Base-by-base conservation (phyloP, 2,797 vertebrate genomes). In the Heterohyrax brucei region DNA sequence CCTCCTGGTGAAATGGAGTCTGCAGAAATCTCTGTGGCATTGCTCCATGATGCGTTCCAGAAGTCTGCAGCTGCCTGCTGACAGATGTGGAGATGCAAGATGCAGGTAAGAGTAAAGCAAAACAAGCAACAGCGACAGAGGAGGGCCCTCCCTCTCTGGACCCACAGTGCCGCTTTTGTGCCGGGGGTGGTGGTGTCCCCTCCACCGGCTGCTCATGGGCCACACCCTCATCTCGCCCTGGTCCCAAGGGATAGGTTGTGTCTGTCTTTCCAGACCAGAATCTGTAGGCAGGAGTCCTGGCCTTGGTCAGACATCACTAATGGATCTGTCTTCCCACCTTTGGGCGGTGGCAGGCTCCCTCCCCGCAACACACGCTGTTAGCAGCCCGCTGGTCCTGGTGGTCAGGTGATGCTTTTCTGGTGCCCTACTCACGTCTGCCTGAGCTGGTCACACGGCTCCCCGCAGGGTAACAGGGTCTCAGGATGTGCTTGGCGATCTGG, bases 311-410 rank as follows among this genome's bases (percentile, higher is more conserved):
- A 39, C n/a, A 53, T 50, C n/a, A 77, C 16, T 28, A 26, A 53
- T 44, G 2, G 2, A 30, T 30, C 0, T 0, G 24, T 21, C 26
- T 14, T 66, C 46, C 72, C 3, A 0, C 24, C 14, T 1, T 5
- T 4, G 30, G 30, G 26, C 14, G 64, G 28, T 5, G 12, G 64
- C 30, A 26, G 53, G 8, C 30, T 33, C 73, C 24, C 26, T 7
- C 7, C 33, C 5, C 14, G 3, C 18, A 8, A 19, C 30, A 12
- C 7, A 21, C 19, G 19, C 64, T 24, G 64, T 50, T 21, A 16
- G 8, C 4, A 9, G 21, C 30, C 48, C 24, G 14, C 33, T n/a
- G 3, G 7, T 33, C 44, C 28, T 85, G 30, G 33, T 33, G n/a
- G 48, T 13, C 1, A 70, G 21, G n/a, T 24, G 64, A 24, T 39